These are phyloP conservation scores for Drosophila leontia DNA, from an alignment of 1,140 invertebrate species.

Conservation along the genomic window DNA sequence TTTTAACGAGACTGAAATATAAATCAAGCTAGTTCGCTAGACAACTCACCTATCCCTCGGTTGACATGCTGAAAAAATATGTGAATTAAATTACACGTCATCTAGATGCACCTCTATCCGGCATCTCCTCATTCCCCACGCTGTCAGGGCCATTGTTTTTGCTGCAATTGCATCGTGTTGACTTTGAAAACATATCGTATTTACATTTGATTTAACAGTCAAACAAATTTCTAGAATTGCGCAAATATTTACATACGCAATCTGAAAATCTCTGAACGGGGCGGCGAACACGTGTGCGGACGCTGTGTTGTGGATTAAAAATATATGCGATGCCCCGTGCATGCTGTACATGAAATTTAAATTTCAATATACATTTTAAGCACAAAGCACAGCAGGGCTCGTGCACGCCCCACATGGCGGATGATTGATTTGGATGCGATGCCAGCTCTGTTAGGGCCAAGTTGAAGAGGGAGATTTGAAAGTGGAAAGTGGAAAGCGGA, in stretches of 20 bases:
- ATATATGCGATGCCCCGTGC: conserved; percentile 23
- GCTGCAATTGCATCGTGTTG: conserved; percentile 37
- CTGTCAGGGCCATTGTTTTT: conserved; percentile 32
- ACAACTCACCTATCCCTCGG: not conserved
- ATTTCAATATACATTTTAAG: conserved; percentile 38
- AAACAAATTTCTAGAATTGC: conserved; percentile 63
- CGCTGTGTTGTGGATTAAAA: conserved; percentile 34
- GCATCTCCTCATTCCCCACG: not conserved
- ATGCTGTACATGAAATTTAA: conserved; percentile 49
- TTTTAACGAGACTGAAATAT: not conserved
- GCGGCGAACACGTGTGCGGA: conserved; percentile 25
- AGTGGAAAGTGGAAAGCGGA: not conserved
- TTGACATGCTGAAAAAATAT: conserved; percentile 12
- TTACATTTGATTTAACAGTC: conserved; percentile 62
- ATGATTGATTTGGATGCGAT: conserved; percentile 63
- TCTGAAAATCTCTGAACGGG: conserved; percentile 36
- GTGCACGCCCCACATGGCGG: conserved; percentile 54
- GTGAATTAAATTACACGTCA: conserved; percentile 29
- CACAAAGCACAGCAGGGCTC: conserved; percentile 16
- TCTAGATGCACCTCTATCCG: conserved; percentile 5
- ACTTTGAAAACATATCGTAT: conserved; percentile 57
- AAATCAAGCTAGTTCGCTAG: conserved; percentile 1
- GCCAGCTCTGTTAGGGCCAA: not conserved
- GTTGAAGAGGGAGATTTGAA: not conserved
- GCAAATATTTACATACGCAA: conserved; percentile 60